Evolutionary conservation across 2,888 invertebrate species (phyloP).

Genomic region (Ophion ventricosus): DNA sequence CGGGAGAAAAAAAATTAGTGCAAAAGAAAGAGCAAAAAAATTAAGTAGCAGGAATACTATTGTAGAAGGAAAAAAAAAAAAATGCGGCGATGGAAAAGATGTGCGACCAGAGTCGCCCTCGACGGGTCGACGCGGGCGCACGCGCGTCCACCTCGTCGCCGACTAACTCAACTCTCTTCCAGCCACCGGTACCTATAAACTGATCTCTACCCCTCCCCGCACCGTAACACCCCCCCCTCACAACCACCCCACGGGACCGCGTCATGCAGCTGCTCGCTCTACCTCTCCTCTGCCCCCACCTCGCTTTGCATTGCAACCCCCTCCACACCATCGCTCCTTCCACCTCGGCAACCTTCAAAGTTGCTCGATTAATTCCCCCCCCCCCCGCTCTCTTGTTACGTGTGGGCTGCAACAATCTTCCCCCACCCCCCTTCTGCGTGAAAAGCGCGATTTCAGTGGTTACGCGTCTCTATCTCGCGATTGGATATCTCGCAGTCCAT

Average conservation of each 20-base stretch:
- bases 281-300: too few relatives aligned
- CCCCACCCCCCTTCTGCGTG: conserved; percentile 56
- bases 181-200: conserved; percentile 49
- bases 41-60: neutral
- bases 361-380: neutral
- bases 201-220: conserved; percentile 42
- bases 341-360: neutral
- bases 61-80: conserved; percentile 12
- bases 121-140: conserved; percentile 78
- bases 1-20: too few relatives aligned
- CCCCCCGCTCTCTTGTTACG: neutral
- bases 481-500: conserved; percentile 37
- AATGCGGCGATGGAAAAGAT: neutral
- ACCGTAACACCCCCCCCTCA: neutral
- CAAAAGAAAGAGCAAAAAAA: neutral
- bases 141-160: conserved; percentile 78
- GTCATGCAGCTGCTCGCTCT: neutral
- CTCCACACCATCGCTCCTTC: neutral
- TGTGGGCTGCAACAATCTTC: conserved; percentile 42
- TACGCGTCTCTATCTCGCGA: conserved; percentile 1
- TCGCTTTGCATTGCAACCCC: neutral
- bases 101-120: conserved; percentile 33
- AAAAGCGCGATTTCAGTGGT: conserved; percentile 30
- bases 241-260: neutral
- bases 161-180: conserved; percentile 75